Evolutionary conservation across 2,888 invertebrate species (phyloP).

Genomic region (Drosophila hawaiiensis): DNA sequence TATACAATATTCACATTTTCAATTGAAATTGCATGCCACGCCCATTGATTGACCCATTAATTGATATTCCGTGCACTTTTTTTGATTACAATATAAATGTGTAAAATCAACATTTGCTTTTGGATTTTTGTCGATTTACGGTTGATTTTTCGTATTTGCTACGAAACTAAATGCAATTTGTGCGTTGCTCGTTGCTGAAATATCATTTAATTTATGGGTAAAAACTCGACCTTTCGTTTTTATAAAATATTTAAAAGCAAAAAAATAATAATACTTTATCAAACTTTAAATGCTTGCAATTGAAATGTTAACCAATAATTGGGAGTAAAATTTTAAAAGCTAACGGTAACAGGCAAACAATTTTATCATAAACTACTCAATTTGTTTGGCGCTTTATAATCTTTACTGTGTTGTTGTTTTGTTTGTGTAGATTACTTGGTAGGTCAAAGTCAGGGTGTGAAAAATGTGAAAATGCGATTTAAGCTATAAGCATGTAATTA

Average conservation of each 20-base stretch:
- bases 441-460: constrained; percentile 33
- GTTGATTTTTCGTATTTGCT: constrained; percentile 9
- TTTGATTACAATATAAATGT: constrained; percentile 22
- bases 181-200: constrained; percentile 13
- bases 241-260: constrained; percentile 8
- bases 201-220: constrained; percentile 19
- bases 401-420: constrained; percentile 2
- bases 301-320: constrained; percentile 31
- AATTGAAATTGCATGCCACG: constrained; percentile 22
- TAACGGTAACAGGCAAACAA: neutral
- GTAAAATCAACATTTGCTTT: constrained; percentile 47
- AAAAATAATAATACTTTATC: constrained; percentile 4
- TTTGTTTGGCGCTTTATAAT: constrained; percentile 4
- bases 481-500: constrained; percentile 2
- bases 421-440: constrained; percentile 5
- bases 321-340: neutral
- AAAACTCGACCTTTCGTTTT: constrained; percentile 7
- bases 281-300: constrained; percentile 24
- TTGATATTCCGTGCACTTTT: constrained; percentile 1
- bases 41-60: constrained; percentile 18
- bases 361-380: constrained; percentile 4
- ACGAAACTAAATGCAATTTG: constrained; percentile 8
- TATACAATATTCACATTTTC: constrained; percentile 4
- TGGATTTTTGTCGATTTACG: constrained; percentile 27
- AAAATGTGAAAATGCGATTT: neutral